phyloP scores from a whole-genome alignment of 2,113 vertebrate genomes.

The Hepsetus odoe region DNA sequence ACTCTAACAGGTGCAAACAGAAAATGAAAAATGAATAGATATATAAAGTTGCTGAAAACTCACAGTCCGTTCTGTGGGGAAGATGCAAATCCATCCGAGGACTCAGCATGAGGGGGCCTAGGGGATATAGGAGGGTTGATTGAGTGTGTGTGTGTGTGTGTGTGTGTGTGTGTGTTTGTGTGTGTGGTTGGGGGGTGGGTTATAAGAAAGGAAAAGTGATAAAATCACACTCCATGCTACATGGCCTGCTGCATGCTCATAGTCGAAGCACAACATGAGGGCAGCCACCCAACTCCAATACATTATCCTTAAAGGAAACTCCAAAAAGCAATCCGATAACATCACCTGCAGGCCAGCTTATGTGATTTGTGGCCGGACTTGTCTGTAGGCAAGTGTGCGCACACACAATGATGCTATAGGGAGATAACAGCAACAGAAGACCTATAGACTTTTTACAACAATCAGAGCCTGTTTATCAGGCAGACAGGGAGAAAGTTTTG shows the following conservation, averaged over 20 bases:
- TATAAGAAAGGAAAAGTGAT: conserved; percentile 25
- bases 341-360: conserved; percentile 19
- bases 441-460: conserved; percentile 36
- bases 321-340: conserved; percentile 1
- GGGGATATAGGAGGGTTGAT: neutral
- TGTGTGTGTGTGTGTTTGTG: too few species aligned
- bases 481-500: neutral
- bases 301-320: conserved; percentile 38
- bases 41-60: conserved; percentile 14
- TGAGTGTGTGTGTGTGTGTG: neutral
- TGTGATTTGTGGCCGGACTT: conserved; percentile 9
- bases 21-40: conserved; percentile 21
- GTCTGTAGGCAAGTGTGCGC: neutral
- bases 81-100: neutral
- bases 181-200: neutral
- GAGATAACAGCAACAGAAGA: conserved; percentile 9
- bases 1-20: neutral
- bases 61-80: neutral
- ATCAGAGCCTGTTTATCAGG: conserved; percentile 40
- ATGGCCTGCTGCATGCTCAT: conserved; percentile 11
- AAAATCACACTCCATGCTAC: conserved; percentile 8
- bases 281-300: conserved; percentile 7
- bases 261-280: conserved; percentile 9
- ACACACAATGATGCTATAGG: conserved; percentile 6
- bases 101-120: neutral